A percentile compares a stretch with the other conserved stretches of the same genome.
Conservation (phyloP, 2,797 vertebrate genomes). For the Fringilla coelebs region DNA sequence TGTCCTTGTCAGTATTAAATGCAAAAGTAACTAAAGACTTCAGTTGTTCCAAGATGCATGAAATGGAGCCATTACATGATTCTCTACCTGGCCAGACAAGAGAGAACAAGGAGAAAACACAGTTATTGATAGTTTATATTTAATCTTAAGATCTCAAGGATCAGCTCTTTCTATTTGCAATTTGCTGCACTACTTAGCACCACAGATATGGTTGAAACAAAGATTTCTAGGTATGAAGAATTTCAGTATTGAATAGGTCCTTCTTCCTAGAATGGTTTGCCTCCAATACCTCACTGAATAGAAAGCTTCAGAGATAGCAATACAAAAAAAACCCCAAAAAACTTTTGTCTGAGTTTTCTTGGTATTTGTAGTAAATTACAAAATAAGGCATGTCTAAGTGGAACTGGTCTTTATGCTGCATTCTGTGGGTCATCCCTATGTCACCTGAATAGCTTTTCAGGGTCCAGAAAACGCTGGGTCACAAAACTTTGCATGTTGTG, state of each 20-base stretch:
- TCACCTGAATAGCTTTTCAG: neutral
- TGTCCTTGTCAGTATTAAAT: neutral
- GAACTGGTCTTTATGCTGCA: neutral
- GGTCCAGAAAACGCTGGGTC: neutral
- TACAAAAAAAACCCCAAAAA: no score
- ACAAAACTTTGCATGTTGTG: neutral
- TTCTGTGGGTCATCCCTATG: neutral
- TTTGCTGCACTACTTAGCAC: neutral
- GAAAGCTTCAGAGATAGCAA: neutral
- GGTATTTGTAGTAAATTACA: neutral
- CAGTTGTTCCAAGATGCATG: neutral
- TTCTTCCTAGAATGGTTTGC: neutral
- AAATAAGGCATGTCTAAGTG: neutral
- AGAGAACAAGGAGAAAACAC: neutral
- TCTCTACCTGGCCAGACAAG: neutral
- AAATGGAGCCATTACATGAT: neutral
- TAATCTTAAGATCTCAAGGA: neutral
- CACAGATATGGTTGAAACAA: neutral
- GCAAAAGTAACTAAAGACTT: neutral
- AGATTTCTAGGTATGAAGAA: fast-evolving
- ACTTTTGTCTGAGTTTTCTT: neutral
- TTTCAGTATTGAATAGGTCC: neutral
- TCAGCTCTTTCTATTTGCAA: neutral
- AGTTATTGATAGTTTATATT: neutral
- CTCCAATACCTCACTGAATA: neutral